Evolutionary conservation across 2,113 vertebrate genomes (phyloP).

Genomic region (Oxygymnocypris stewartii): DNA sequence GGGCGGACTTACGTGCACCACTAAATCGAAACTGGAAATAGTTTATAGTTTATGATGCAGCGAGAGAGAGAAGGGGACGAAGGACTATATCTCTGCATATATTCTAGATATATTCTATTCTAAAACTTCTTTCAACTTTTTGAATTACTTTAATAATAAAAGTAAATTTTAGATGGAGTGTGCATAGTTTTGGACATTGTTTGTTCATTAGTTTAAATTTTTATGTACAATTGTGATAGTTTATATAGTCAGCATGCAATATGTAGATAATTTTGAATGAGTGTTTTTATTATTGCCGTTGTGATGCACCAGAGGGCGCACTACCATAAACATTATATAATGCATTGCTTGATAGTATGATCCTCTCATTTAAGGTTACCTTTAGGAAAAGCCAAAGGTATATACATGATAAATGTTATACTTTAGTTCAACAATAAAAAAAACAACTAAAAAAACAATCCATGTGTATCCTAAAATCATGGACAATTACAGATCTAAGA

Average conservation of each 20-base stretch:
- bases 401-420: neutral
- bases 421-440: neutral
- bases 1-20: neutral
- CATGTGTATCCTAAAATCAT: neutral
- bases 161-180: neutral
- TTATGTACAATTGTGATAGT: neutral
- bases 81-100: no score
- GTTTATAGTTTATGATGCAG: neutral
- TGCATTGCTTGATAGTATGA: neutral
- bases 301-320: neutral
- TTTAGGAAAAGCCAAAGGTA: neutral
- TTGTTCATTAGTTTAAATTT: neutral
- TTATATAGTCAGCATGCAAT: neutral
- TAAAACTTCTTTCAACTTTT: no score
- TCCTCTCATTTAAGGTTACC: neutral
- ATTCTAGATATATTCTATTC: no score
- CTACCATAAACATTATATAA: neutral
- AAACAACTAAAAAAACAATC: neutral
- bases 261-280: neutral
- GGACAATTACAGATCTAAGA: neutral
- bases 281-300: neutral
- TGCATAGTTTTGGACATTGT: neutral
- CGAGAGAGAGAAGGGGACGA: no score
- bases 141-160: no score
- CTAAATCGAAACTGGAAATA: neutral